Conservation (phyloP, 2,797 vertebrate genomes). For the Graptemys geographica region DNA sequence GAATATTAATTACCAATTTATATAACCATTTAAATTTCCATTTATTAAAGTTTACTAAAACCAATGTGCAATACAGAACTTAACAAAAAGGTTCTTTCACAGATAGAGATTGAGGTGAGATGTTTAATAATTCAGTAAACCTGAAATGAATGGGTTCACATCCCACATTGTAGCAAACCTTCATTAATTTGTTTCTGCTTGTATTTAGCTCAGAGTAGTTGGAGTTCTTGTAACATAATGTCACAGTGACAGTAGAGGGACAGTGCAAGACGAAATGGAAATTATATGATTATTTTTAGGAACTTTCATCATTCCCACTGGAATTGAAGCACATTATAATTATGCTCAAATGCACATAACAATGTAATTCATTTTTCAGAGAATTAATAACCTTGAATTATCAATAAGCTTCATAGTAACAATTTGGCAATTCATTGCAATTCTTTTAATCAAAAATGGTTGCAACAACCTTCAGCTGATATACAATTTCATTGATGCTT, state of each 20-base stretch:
- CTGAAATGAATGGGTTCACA: slow-evolving; percentile 47
- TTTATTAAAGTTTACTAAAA: slow-evolving; percentile 24
- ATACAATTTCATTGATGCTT: slow-evolving; percentile 8
- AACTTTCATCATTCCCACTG: slow-evolving; percentile 55
- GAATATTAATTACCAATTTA: neutral
- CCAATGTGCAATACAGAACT: neutral
- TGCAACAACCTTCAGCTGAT: slow-evolving; percentile 5
- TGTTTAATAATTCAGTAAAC: slow-evolving; percentile 53
- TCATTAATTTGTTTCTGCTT: slow-evolving; percentile 62
- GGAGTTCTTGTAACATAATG: slow-evolving; percentile 49
- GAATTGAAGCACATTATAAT: slow-evolving; percentile 51
- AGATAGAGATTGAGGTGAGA: neutral
- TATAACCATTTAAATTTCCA: neutral
- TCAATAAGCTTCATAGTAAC: slow-evolving; percentile 42
- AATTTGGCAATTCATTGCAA: slow-evolving; percentile 35
- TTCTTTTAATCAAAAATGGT: slow-evolving; percentile 33
- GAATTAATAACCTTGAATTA: slow-evolving; percentile 47
- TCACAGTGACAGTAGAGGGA: slow-evolving; percentile 31
- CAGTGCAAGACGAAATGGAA: slow-evolving; percentile 40
- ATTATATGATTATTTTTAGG: slow-evolving; percentile 66
- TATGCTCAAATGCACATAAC: slow-evolving; percentile 44
- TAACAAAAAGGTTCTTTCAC: slow-evolving; percentile 34
- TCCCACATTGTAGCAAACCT: slow-evolving; percentile 17
- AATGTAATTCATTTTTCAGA: slow-evolving; percentile 53
- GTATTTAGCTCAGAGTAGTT: slow-evolving; percentile 25